Percentiles rank a stretch among this genome's conserved stretches.
phyloP scores from a whole-genome alignment of 2,113 vertebrate genomes.

The Agapornis roseicollis region DNA sequence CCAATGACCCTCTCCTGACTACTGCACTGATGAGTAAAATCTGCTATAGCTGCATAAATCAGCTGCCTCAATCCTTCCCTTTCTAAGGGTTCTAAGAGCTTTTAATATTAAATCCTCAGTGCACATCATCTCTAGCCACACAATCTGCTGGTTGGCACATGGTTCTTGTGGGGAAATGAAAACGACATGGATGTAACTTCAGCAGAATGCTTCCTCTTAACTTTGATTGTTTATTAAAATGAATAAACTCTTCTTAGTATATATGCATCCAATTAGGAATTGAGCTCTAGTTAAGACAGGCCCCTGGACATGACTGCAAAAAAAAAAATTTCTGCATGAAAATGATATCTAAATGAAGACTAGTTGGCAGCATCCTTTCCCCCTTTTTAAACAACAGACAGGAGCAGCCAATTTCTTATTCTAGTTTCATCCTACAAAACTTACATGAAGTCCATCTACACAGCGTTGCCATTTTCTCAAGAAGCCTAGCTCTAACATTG shows the following conservation, averaged over 20 bases:
- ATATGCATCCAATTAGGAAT: neutral
- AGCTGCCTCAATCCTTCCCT: neutral
- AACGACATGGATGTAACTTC: neutral
- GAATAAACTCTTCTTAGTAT: neutral
- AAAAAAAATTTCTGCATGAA: neutral
- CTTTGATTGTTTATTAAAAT: neutral
- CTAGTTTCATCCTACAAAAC: neutral
- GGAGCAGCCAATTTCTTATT: neutral
- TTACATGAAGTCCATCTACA: neutral
- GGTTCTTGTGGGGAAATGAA: neutral
- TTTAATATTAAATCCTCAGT: neutral
- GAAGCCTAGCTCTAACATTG: neutral
- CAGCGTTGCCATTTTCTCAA: neutral
- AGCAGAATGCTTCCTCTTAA: neutral
- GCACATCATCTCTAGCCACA: neutral
- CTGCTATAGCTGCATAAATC: neutral
- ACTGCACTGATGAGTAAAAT: neutral
- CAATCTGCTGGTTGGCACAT: accelerated
- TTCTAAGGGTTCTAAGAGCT: neutral
- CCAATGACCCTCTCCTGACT: neutral
- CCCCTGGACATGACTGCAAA: neutral
- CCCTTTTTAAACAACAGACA: neutral
- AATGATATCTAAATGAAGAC: neutral
- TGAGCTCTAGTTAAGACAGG: neutral
- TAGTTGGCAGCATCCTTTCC: neutral